Conservation (phyloP, 2,797 vertebrate genomes). For the Schizothorax lantsangensis region DNA sequence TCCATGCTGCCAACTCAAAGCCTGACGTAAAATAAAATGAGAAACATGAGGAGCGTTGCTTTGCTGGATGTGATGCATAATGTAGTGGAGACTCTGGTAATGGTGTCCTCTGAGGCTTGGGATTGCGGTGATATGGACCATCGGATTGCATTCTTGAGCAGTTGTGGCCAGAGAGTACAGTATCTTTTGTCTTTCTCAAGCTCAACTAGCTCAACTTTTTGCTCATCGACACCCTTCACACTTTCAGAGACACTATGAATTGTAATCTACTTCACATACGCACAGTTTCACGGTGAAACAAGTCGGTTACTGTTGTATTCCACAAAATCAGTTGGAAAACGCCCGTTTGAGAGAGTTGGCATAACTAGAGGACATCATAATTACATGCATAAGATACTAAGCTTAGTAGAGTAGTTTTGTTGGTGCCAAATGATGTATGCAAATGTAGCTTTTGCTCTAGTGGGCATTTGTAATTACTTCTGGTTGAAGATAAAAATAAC, state of each 20-base stretch:
- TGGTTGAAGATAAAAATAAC: conserved; percentile 39
- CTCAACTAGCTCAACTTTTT: conserved; percentile 26
- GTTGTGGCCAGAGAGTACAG: conserved; percentile 13
- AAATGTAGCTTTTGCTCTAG: conserved; percentile 20
- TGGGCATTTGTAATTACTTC: conserved; percentile 41
- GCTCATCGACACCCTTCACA: conserved; percentile 22
- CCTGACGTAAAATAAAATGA: conserved; percentile 2
- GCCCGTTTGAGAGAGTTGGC: neutral
- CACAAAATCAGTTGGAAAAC: neutral
- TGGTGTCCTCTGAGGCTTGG: conserved; percentile 58
- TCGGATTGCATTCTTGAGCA: conserved; percentile 46
- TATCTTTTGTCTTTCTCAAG: conserved; percentile 13
- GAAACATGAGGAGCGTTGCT: conserved; percentile 25
- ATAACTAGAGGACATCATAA: conserved; percentile 27
- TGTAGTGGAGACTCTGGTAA: conserved; percentile 51
- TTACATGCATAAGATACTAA: conserved; percentile 9
- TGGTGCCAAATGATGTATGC: conserved; percentile 40
- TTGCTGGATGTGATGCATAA: conserved; percentile 52
- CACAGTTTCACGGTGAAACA: conserved; percentile 72
- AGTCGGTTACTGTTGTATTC: conserved; percentile 67
- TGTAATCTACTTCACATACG: conserved; percentile 65
- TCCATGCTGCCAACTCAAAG: neutral
- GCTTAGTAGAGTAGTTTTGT: conserved; percentile 2
- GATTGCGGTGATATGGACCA: conserved; percentile 52
- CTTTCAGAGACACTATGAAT: conserved; percentile 47